Base-by-base conservation (phyloP, 2,113 vertebrate species). In the Acanthochromis polyacanthus region DNA sequence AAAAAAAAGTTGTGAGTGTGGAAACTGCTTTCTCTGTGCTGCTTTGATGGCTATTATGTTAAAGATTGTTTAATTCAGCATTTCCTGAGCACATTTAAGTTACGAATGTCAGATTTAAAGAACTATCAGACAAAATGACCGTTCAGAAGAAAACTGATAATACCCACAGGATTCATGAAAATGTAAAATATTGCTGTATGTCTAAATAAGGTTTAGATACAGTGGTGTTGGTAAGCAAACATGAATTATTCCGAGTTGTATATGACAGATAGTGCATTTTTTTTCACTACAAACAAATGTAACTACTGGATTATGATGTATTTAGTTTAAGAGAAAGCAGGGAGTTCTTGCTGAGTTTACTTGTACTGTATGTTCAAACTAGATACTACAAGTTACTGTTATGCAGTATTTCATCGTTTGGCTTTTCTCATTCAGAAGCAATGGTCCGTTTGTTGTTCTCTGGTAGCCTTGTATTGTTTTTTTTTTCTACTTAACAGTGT, bases 361-460 rank as follows among this genome's bases (percentile, higher is more conserved):
- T 51, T 78, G 72, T 83, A 66, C 61, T 85, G 56, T 90, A 75
- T 80, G 61, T 90, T 78, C 32, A 45, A 88, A 71, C 40, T 86
- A 88, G 86, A 82, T 80, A 50, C 71, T 59, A 53, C 75, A 66
- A 78, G 56, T 92, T 85, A 85, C 84, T 89, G 84, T 93, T 83
- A 75, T 88, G 84, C 89, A 87, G 88, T 88, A 92, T 92, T 89
- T 89, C 51, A 85, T 71, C 82, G 81, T 90, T 81, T 85, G 83
- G 82, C 87, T 88, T 85, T 87, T 74, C 81, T 88, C 72, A 61
- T 91, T 88, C 70, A 72, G 67, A 90, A 88, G 69, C 82, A 69
- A 58, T 63, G 67, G 36, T 86, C 48, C 6, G 38, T 83, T 51
- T 64, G 45, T 82, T 82, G 78, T 89, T 88, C 74, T 83, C 81